Conservation (phyloP, 2,888 invertebrate species). For the Rambutsinella grinnellia region DNA sequence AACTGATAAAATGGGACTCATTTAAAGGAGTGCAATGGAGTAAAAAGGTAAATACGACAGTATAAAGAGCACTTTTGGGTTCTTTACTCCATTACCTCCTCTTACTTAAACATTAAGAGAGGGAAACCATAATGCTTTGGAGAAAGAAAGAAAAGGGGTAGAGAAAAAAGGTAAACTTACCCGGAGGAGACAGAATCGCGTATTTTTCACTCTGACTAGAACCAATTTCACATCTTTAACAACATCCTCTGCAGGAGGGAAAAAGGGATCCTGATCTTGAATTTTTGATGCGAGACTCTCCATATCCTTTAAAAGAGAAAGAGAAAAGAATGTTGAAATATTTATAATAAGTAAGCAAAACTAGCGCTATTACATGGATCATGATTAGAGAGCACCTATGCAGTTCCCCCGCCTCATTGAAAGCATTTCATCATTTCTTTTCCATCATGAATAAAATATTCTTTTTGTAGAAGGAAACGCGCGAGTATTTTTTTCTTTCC, state of each 20-base stretch:
- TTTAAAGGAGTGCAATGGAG: background rate
- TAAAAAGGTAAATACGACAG: background rate
- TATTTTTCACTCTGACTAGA: slow-evolving; percentile 66
- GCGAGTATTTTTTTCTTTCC: too few species aligned
- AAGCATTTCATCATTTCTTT: background rate
- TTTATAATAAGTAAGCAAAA: background rate
- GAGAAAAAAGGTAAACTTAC: slow-evolving; percentile 43
- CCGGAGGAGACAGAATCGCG: slow-evolving; percentile 64
- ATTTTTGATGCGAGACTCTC: slow-evolving; percentile 61
- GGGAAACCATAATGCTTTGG: too few species aligned
- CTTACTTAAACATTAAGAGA: background rate
- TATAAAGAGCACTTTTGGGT: slow-evolving; percentile 5
- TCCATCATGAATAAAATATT: background rate
- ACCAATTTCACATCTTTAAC: slow-evolving; percentile 66
- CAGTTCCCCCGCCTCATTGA: background rate
- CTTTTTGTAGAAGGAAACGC: too few species aligned
- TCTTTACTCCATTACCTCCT: background rate
- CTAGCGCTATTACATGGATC: background rate
- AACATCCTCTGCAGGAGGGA: slow-evolving; percentile 63
- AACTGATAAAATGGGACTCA: background rate
- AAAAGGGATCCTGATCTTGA: slow-evolving; percentile 61
- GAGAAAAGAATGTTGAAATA: slow-evolving; percentile 12
- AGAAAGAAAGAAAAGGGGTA: background rate
- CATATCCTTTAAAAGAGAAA: slow-evolving; percentile 57
- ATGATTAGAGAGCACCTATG: background rate